Conservation (phyloP, 2,888 invertebrate genomes). For the Eilema griseolum region DNA sequence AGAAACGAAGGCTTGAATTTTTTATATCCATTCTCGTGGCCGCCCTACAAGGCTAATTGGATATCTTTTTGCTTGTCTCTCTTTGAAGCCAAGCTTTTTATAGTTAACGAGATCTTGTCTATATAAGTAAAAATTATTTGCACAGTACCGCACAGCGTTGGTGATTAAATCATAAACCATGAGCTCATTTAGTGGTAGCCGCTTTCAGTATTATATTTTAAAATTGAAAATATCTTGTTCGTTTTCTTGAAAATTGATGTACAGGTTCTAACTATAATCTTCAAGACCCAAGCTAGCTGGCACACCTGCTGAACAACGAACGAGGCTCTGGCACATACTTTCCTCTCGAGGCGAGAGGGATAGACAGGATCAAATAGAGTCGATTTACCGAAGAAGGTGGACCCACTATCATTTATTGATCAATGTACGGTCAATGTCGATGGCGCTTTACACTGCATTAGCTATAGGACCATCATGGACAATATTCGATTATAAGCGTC, state of each 20-base stretch:
- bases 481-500: too few species aligned
- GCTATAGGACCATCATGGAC: too few species aligned
- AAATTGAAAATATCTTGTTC: too few species aligned
- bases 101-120: slow-evolving; percentile 34
- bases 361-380: not conserved
- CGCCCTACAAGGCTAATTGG: slow-evolving; percentile 56
- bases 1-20: slow-evolving; percentile 43
- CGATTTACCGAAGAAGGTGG: not conserved
- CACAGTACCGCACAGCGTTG: slow-evolving; percentile 5
- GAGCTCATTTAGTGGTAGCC: not conserved
- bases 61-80: slow-evolving; percentile 49
- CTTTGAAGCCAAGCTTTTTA: slow-evolving; percentile 41
- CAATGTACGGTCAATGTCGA: not conserved
- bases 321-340: too few species aligned
- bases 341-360: too few species aligned
- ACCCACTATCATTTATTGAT: not conserved
- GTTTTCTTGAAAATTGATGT: not conserved
- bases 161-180: not conserved
- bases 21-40: slow-evolving; percentile 52
- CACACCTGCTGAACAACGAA: too few species aligned
- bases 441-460: not conserved
- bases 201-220: not conserved
- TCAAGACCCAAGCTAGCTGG: too few species aligned
- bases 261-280: too few species aligned
- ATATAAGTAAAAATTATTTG: slow-evolving; percentile 20